Evolutionary conservation across 2,888 invertebrate genomes (phyloP), one percentile per base, ranked within the genome.

Genomic region (Drosophila villosipedis): DNA sequence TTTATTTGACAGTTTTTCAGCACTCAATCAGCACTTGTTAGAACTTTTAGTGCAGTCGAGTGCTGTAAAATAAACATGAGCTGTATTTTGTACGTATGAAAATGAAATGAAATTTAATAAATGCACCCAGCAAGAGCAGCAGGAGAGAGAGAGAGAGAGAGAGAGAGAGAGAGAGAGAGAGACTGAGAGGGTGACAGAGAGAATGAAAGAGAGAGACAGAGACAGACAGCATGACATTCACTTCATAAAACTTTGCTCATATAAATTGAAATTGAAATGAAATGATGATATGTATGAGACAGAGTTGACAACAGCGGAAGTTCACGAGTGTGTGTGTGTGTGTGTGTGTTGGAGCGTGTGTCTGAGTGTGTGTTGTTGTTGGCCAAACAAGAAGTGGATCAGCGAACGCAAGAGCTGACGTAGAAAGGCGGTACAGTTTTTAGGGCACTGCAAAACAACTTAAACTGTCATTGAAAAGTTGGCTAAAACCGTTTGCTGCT

Each of bases 211-310:
- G 30, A 28, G 72, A 54, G 55, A 49, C n/a, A 57, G 69, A 54
- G 77, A 66, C 60, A 74, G 78, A 71, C 83, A 78, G 76, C 74
- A 73, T 86, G 89, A 85, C 85, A 85, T 85, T 83, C 90, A 85
- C 88, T 85, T 90, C 89, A 86, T 90, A 89, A 87, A 90, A 90
- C 80, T 87, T 90, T 87, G 78, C 86, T 89, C 90, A 87, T 90
- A 90, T 89, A 87, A 87, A 87, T 87, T 87, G 89, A 83, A 83
- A 84, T 83, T 83, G 84, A 84, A 84, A 84, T 83, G 70, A 79
- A 83, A 83, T 84, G 84, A 78, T 83, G 83, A 83, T 82, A 81
- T 80, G 77, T 76, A 76, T 69, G 76, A 57, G 80, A 61, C 62
- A 60, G 68, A 79, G 79, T 74, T 81, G 78, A 79, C 78, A 81